These are phyloP conservation scores for Chaetoderma sp. DNA, from an alignment of 2,888 invertebrate genomes.

Conservation along the genomic window DNA sequence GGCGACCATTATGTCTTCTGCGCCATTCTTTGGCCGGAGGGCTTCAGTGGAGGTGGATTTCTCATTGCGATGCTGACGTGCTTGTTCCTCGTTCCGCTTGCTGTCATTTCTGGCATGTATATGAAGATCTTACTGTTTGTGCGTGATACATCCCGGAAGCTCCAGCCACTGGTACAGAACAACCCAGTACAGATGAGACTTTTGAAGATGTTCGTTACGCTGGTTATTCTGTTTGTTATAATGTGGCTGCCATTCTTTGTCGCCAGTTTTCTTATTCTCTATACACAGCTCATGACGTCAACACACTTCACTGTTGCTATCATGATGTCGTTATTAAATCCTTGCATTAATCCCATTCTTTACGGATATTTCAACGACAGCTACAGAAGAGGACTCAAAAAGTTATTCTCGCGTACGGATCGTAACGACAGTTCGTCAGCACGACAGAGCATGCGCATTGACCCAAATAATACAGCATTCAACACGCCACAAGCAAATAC, in stretches of 20 bases:
- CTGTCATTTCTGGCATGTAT: conserved; percentile 38
- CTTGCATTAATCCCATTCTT: conserved; percentile 46
- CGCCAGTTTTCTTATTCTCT: conserved; percentile 42
- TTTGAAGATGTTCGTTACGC: conserved; percentile 43
- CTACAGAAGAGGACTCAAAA: conserved; percentile 39
- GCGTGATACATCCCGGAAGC: conserved; percentile 16
- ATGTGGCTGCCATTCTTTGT: conserved; percentile 49
- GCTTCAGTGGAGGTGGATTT: conserved; percentile 38
- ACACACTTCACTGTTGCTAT: conserved; percentile 45
- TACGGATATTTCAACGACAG: conserved; percentile 48
- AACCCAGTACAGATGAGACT: conserved; percentile 37
- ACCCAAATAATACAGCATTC: not conserved
- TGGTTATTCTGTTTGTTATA: conserved; percentile 39
- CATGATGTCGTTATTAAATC: conserved; percentile 42
- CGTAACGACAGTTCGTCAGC: too few species aligned
- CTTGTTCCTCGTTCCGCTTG: conserved; percentile 41
- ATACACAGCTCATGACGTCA: conserved; percentile 43
- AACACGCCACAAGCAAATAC: too few species aligned
- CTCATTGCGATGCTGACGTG: conserved; percentile 37
- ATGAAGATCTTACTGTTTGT: conserved; percentile 35
- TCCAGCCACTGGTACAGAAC: conserved; percentile 18
- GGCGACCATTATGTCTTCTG: conserved; percentile 32
- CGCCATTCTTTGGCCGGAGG: conserved; percentile 38
- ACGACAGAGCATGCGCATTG: conserved; percentile 3
- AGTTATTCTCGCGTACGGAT: conserved; percentile 22